These are phyloP conservation scores for Serinus canaria DNA, from an alignment of 2,113 vertebrate species.

Conservation along the genomic window DNA sequence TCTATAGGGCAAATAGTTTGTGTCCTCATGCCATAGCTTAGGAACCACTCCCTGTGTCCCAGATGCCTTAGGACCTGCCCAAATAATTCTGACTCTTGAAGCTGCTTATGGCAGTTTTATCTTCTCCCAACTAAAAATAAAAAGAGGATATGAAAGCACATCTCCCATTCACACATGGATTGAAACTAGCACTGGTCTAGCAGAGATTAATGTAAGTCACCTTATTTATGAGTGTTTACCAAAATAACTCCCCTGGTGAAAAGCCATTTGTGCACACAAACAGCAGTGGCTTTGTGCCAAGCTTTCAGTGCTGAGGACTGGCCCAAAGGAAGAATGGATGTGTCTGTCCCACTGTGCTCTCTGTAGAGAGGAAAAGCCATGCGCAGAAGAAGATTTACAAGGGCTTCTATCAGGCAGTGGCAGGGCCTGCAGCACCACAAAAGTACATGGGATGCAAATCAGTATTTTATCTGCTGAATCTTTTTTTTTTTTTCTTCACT, in stretches of 20 bases:
- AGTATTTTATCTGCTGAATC: neutral
- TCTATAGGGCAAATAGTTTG: neutral
- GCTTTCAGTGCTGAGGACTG: neutral
- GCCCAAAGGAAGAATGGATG: neutral
- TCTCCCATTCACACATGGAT: neutral
- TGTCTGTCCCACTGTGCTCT: neutral
- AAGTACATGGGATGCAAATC: neutral
- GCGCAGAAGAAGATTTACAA: neutral
- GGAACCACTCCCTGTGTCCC: neutral
- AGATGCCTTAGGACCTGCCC: neutral
- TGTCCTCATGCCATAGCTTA: neutral
- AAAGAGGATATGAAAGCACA: neutral
- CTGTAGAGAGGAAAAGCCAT: neutral
- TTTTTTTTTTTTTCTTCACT: neutral
- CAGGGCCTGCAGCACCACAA: neutral
- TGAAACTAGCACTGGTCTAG: neutral
- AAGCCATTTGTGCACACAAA: neutral
- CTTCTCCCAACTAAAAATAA: neutral
- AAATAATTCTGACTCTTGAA: neutral
- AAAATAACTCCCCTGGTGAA: neutral
- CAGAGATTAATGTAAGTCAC: neutral
- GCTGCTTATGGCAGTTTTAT: neutral
- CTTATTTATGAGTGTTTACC: neutral
- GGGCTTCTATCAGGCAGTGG: neutral
- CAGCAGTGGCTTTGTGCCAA: neutral